phyloP scores from a whole-genome alignment of 2,888 invertebrate species.

The Bombylius major region DNA sequence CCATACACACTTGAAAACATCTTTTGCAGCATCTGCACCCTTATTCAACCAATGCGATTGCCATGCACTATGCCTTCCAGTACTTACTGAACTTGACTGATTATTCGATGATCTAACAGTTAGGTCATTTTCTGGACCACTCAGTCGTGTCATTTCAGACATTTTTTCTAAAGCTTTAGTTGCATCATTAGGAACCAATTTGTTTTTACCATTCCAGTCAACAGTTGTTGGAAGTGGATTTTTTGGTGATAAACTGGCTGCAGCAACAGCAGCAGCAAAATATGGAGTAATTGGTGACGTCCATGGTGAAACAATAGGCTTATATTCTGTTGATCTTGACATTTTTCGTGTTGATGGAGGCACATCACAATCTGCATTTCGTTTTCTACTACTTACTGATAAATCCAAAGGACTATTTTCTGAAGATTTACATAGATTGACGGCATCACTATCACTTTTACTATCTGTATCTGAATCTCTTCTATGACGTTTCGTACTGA shows the following conservation, averaged over 20 bases:
- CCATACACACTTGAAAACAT: constrained; percentile 95
- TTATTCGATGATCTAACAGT: constrained; percentile 13
- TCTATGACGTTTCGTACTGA: constrained; percentile 58
- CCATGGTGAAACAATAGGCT: constrained; percentile 60
- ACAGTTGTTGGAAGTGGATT: constrained; percentile 40
- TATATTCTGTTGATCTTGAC: constrained; percentile 52
- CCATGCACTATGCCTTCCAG: constrained; percentile 80
- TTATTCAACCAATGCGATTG: constrained; percentile 97
- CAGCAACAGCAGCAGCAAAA: constrained; percentile 65
- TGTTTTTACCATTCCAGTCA: constrained; percentile 71
- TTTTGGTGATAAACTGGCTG: constrained; percentile 63
- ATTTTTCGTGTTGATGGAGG: constrained; percentile 49
- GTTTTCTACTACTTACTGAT: constrained; percentile 63
- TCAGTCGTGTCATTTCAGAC: constrained; percentile 77
- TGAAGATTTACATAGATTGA: constrained; percentile 57
- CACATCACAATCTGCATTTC: constrained; percentile 50
- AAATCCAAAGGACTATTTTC: constrained; percentile 60
- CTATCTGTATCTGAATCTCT: constrained; percentile 42
- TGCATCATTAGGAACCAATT: constrained; percentile 67
- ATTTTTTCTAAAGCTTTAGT: constrained; percentile 83
- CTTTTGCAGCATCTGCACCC: constrained; percentile 88
- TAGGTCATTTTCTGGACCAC: constrained; percentile 39
- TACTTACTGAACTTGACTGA: constrained; percentile 31
- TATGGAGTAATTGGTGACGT: constrained; percentile 69
- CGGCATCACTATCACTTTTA: constrained; percentile 51